phyloP scores from a whole-genome alignment of 2,113 vertebrate genomes.

The Tylochromis polylepis region DNA sequence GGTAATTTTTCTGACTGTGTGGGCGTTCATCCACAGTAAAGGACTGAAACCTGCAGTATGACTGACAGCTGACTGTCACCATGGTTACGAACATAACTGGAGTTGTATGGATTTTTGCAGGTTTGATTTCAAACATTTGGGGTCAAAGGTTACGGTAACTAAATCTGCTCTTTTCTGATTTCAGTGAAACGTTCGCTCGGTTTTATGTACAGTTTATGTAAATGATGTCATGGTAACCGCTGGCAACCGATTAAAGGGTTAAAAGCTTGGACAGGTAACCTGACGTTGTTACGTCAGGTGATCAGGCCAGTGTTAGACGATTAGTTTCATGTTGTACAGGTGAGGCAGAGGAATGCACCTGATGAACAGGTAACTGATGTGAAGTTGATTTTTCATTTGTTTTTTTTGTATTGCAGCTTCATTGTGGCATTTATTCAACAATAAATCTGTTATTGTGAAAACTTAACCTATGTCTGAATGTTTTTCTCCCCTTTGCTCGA shows the following conservation, averaged over 20 bases:
- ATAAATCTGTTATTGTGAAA: constrained; percentile 22
- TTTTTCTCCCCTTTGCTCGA: not conserved
- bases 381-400: not conserved
- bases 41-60: not conserved
- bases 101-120: not conserved
- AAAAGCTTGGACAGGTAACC: not conserved
- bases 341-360: not conserved
- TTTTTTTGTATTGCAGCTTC: constrained; percentile 1
- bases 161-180: not conserved
- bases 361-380: not conserved
- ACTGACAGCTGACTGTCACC: not conserved
- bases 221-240: not conserved
- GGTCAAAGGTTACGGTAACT: not conserved
- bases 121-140: not conserved
- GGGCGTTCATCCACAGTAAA: not conserved
- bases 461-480: not conserved
- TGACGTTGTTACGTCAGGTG: not conserved
- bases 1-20: not conserved
- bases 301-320: not conserved
- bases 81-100: not conserved
- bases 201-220: not conserved
- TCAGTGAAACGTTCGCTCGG: not conserved
- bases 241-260: not conserved
- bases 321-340: not conserved
- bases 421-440: constrained; percentile 20